Evolutionary conservation across 1,140 invertebrate species (phyloP).

Genomic region (Thaumatotibia leucotreta): DNA sequence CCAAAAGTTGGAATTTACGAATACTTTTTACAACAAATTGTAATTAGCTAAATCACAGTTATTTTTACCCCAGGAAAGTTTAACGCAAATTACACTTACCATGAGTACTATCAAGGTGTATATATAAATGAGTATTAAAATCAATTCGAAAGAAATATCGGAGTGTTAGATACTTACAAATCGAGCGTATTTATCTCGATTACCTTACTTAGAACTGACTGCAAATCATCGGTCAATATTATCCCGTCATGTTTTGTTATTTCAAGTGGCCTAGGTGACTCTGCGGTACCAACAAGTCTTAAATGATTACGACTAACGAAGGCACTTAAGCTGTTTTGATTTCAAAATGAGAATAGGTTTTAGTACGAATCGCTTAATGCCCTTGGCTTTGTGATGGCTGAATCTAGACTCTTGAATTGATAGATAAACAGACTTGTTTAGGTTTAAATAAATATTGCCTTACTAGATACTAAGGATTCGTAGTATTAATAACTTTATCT

Average conservation of each 20-base stretch:
- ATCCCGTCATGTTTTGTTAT: not conserved
- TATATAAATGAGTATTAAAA: too few relatives aligned
- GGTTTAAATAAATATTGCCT: not conserved
- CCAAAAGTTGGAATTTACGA: too few relatives aligned
- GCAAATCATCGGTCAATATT: not conserved
- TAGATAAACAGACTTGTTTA: constrained; percentile 2
- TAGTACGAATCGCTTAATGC: not conserved
- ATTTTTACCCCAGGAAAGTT: too few relatives aligned
- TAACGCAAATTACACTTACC: too few relatives aligned
- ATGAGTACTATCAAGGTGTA: too few relatives aligned
- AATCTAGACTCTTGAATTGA: not conserved
- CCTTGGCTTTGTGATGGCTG: not conserved
- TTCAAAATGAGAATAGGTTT: not conserved
- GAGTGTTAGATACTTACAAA: constrained; percentile 34
- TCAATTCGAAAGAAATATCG: constrained; percentile 19
- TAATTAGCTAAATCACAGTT: too few relatives aligned
- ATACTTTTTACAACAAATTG: too few relatives aligned
- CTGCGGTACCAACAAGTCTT: not conserved
- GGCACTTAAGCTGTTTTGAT: not conserved
- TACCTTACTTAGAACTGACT: constrained; percentile 15
- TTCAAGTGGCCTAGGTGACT: not conserved
- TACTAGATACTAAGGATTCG: not conserved
- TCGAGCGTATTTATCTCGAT: constrained; percentile 35
- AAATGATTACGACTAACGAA: not conserved
- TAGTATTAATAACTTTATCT: too few relatives aligned